These are phyloP conservation scores for Dendrolimus pini DNA, from an alignment of 2,888 invertebrate species.

Conservation along the genomic window DNA sequence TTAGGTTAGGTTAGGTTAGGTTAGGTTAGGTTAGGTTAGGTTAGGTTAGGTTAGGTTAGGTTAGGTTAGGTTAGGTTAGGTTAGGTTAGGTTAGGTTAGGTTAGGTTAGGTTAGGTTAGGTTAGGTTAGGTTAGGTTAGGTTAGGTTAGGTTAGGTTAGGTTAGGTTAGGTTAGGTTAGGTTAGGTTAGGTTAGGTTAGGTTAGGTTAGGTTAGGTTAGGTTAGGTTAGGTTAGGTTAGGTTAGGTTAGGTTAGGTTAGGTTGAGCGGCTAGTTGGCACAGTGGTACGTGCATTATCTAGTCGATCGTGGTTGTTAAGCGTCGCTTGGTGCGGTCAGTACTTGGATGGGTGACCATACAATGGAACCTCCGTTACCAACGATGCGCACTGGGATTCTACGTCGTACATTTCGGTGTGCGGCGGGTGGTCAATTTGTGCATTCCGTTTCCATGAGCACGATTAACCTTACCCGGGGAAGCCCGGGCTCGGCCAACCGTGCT, in stretches of 20 bases:
- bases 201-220: conserved; percentile 14
- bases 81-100: conserved; percentile 20
- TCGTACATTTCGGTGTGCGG: too few relatives aligned
- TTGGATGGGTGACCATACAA: too few relatives aligned
- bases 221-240: conserved; percentile 14
- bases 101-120: conserved; percentile 16
- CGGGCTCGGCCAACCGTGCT: too few relatives aligned
- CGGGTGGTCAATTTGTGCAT: too few relatives aligned
- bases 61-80: conserved; percentile 4
- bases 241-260: conserved; percentile 10
- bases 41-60: conserved; percentile 10
- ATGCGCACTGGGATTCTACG: too few relatives aligned
- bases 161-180: conserved; percentile 17
- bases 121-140: conserved; percentile 16
- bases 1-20: conserved; percentile 11
- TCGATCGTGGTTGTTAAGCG: too few relatives aligned
- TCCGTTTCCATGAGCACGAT: too few relatives aligned
- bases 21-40: conserved; percentile 9
- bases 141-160: conserved; percentile 16
- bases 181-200: conserved; percentile 18
- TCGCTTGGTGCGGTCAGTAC: too few relatives aligned
- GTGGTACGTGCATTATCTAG: neutral
- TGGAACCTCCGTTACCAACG: too few relatives aligned
- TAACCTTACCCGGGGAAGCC: too few relatives aligned
- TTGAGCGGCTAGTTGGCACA: neutral